phyloP scores from a whole-genome alignment of 2,888 invertebrate genomes.

The Apamea epomidion region DNA sequence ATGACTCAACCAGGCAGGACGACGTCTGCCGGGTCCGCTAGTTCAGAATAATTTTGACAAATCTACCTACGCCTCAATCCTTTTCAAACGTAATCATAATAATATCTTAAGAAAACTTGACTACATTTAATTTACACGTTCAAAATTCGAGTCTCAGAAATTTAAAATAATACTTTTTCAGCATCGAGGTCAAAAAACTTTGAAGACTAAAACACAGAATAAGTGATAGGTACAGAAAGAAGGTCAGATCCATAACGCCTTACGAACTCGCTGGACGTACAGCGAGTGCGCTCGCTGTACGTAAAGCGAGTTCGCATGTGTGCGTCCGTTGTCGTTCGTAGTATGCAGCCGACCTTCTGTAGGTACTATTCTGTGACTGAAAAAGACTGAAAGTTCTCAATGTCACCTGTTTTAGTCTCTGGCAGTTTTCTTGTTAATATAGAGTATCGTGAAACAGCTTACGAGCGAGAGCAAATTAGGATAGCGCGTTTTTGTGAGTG shows the following conservation, averaged over 20 bases:
- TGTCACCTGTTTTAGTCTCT: slow-evolving; percentile 40
- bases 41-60: background rate
- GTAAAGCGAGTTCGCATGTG: background rate
- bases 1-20: too few relatives aligned
- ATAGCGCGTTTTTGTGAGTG: slow-evolving; percentile 62
- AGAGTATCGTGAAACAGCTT: slow-evolving; percentile 61
- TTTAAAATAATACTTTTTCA: background rate
- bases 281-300: background rate
- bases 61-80: background rate
- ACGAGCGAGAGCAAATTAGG: slow-evolving; percentile 66
- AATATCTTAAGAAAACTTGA: slow-evolving; percentile 4
- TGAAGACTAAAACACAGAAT: background rate
- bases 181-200: background rate
- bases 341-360: too few relatives aligned
- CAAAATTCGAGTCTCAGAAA: slow-evolving; percentile 3
- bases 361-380: background rate
- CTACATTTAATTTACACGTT: slow-evolving; percentile 8
- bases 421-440: slow-evolving; percentile 55
- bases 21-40: too few relatives aligned
- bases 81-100: slow-evolving; percentile 27
- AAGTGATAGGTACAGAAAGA: background rate
- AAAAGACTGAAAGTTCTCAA: slow-evolving; percentile 9
- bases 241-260: too few relatives aligned
- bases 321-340: background rate
- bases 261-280: too few relatives aligned